Evolutionary conservation across 1,140 invertebrate species (phyloP).

Genomic region (Drosophila kikkawai): DNA sequence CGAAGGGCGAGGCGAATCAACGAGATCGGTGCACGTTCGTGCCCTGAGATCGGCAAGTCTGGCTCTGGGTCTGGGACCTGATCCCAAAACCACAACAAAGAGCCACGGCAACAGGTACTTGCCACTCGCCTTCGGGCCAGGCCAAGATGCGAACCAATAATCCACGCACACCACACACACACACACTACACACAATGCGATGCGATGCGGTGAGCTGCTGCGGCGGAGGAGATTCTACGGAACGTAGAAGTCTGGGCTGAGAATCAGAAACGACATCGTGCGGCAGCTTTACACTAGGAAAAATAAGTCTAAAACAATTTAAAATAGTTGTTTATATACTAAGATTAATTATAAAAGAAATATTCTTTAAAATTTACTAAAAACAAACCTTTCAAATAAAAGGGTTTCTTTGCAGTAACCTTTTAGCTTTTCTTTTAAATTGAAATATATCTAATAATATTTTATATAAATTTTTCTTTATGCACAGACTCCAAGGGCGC

Average conservation of each 20-base stretch:
- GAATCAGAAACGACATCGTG: constrained; percentile 65
- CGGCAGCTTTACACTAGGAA: constrained; percentile 32
- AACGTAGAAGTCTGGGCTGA: constrained; percentile 52
- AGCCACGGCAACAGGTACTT: constrained; percentile 81
- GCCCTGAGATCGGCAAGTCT: constrained; percentile 26
- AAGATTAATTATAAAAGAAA: not conserved
- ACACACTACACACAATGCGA: constrained; percentile 22
- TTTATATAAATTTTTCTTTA: not conserved
- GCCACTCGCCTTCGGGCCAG: constrained; percentile 74
- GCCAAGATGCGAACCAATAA: constrained; percentile 79
- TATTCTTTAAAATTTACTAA: not conserved
- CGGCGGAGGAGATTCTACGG: constrained; percentile 63
- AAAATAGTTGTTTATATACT: not conserved
- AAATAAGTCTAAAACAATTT: not conserved
- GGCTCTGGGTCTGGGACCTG: constrained; percentile 40
- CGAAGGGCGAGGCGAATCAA: constrained; percentile 62
- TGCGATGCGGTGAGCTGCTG: constrained; percentile 41
- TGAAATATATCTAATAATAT: too few species aligned
- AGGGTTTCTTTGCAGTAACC: too few species aligned
- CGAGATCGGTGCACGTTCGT: constrained; percentile 61
- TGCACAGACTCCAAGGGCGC: constrained; percentile 75
- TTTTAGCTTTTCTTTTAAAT: rapidly evolving
- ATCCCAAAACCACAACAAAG: constrained; percentile 62
- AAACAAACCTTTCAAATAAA: not conserved
- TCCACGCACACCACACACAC: constrained; percentile 65